phyloP scores from a whole-genome alignment of 1,140 invertebrate genomes.

The Eriosoma lanigerum region DNA sequence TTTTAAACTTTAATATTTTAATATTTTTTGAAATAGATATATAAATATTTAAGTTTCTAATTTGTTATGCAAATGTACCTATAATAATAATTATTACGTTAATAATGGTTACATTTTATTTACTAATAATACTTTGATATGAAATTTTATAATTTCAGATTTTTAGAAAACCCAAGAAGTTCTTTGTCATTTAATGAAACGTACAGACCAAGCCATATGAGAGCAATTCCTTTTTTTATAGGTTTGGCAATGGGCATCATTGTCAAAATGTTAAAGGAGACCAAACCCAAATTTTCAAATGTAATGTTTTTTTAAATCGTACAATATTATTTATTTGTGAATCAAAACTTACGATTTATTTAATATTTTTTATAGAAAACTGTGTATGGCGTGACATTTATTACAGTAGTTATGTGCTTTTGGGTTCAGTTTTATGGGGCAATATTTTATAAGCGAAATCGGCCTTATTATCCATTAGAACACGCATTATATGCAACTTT shows the following conservation, averaged over 20 bases:
- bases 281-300: not conserved
- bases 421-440: not conserved
- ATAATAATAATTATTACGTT: too few species aligned
- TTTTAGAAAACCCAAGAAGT: not conserved
- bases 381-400: not conserved
- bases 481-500: not conserved
- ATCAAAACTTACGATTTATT: not conserved
- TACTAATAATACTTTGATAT: not conserved
- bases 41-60: too few species aligned
- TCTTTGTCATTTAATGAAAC: not conserved
- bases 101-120: too few species aligned
- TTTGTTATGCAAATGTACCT: too few species aligned
- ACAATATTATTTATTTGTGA: not conserved
- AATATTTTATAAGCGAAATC: not conserved
- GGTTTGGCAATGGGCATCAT: not conserved
- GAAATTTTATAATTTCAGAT: constrained; percentile 1
- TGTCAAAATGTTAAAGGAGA: not conserved
- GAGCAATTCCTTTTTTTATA: not conserved
- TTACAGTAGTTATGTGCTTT: not conserved
- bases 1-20: too few species aligned
- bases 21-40: too few species aligned
- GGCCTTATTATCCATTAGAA: not conserved
- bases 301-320: not conserved
- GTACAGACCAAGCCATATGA: not conserved
- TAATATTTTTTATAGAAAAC: not conserved